Evolutionary conservation across 2,113 vertebrate species (phyloP).

Genomic region (Odocoileus hemionus): DNA sequence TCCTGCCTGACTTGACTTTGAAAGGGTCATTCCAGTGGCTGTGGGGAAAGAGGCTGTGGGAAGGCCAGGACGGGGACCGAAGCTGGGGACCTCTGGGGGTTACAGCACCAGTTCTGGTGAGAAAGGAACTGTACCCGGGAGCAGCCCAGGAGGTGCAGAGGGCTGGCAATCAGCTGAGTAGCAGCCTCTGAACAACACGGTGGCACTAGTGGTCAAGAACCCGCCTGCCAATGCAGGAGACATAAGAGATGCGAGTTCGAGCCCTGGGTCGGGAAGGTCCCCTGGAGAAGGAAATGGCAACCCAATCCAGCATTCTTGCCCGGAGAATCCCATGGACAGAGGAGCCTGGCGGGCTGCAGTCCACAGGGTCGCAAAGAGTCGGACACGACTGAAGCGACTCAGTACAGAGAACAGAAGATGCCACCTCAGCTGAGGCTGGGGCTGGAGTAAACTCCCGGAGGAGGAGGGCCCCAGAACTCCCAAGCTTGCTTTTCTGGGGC

Average conservation of each 20-base stretch:
- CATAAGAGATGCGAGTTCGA: rapidly evolving
- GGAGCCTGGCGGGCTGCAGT: background rate
- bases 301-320: background rate
- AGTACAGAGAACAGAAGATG: background rate
- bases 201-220: background rate
- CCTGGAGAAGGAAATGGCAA: background rate
- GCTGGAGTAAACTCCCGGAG: background rate
- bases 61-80: background rate
- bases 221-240: background rate
- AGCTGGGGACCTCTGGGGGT: background rate
- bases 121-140: background rate
- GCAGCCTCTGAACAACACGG: background rate
- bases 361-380: background rate
- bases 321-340: background rate
- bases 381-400: background rate
- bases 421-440: background rate
- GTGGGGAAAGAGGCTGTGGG: background rate
- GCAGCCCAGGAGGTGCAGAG: background rate
- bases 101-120: rapidly evolving
- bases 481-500: background rate
- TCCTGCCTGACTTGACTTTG: background rate
- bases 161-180: background rate
- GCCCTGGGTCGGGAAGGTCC: background rate
- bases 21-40: background rate
- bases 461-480: rapidly evolving